Evolutionary conservation across 2,888 invertebrate genomes (phyloP), one percentile per base, ranked within the genome.

Genomic region (Acleris sparsana): DNA sequence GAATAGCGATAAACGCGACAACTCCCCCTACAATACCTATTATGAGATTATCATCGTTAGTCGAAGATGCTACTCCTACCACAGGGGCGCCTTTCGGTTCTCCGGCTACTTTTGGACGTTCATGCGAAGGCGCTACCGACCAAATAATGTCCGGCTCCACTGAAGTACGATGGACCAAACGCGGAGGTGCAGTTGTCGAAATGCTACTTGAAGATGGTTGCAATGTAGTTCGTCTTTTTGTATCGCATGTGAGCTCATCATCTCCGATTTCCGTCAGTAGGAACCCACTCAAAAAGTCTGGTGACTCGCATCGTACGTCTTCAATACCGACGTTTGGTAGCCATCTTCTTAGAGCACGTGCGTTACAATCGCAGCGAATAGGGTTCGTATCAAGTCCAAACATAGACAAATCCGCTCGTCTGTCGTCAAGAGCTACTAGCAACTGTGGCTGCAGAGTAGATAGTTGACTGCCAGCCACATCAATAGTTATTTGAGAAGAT

Each of bases 11-110:
- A 80, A 98, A 97, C 1, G 97, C 97, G 0, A 98, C 97, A 1
- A 98, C 97, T 1, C 98, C 97, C 0, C 97, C 97, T 0, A 98
- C 97, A 72, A 98, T 98, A n/a, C 97, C 97, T 68, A 98, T 98
- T 60, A 98, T 98, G n/a, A 98, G 92, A 5, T 97, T 97, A 75
- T 98, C 98, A 76, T 98, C 98, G 76, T 97, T 97, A 63, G 94
- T 95, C 13, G 96, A 94, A 0, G 95, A 89, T 9, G 93, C 93
- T 67, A 93, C 93, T 3, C 93, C 93, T 3, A 93, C 83, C 3
- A 93, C 92, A 33, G 91, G 93, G 16, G 94, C 94, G 53, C 93
- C 93, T 84, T 95, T 95, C 61, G 94, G 93, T 55, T 93, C 94
- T 22, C 92, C 94, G 5, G 94, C 82, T 75, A 93, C 90, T 75